Percentiles rank a stretch among this genome's conserved stretches.
Conservation (phyloP, 2,797 vertebrate species). For the Chelidonichthys spinosus region DNA sequence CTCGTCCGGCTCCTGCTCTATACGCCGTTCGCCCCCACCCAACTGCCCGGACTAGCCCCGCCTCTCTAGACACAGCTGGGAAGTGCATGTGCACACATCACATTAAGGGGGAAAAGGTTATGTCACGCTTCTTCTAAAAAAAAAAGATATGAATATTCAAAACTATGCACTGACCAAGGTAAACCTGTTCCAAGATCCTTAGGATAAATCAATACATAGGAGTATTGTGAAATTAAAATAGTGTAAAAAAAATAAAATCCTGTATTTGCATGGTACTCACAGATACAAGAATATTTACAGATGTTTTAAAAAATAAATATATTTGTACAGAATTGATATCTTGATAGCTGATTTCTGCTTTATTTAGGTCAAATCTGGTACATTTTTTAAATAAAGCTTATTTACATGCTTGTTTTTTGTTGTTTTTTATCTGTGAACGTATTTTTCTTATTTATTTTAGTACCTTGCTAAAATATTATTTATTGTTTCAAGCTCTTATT, state of each 20-base stretch:
- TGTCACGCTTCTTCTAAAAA: constrained; percentile 78
- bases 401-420: constrained; percentile 11
- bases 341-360: not conserved
- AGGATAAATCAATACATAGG: constrained; percentile 36
- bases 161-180: constrained; percentile 51
- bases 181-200: constrained; percentile 54
- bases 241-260: constrained; percentile 4
- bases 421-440: not conserved
- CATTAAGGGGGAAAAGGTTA: constrained; percentile 82
- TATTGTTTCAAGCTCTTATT: constrained; percentile 36
- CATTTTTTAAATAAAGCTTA: not conserved
- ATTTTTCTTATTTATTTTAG: constrained; percentile 20
- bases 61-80: constrained; percentile 84
- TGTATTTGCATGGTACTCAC: not conserved
- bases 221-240: constrained; percentile 25
- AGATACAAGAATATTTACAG: not conserved
- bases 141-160: constrained; percentile 83
- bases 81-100: constrained; percentile 81
- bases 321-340: not conserved
- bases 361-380: not conserved
- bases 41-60: constrained; percentile 56
- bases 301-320: not conserved
- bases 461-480: constrained; percentile 19
- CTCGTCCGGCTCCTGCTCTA: constrained; percentile 74
- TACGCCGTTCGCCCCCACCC: constrained; percentile 33